Percentiles rank a stretch among this genome's conserved stretches.
These are phyloP conservation scores for Oenanthe melanoleuca DNA, from an alignment of 2,113 vertebrate species.

Conservation along the genomic window DNA sequence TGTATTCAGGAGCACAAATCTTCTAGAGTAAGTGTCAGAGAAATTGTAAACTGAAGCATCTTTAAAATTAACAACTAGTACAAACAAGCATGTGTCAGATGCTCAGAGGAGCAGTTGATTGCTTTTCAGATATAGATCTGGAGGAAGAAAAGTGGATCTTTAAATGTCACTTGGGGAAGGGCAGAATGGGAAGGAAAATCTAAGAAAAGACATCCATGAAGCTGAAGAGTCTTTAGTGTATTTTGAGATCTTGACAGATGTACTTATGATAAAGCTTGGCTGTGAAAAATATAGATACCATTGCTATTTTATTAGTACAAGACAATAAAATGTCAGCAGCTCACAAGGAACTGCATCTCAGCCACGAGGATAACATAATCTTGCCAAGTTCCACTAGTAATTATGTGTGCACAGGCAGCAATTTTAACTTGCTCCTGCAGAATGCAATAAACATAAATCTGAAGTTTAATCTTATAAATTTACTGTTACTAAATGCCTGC, in stretches of 20 bases:
- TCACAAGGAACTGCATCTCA: background rate
- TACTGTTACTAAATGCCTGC: background rate
- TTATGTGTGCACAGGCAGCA: background rate
- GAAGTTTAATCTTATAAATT: background rate
- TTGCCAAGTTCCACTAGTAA: background rate
- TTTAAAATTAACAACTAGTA: slow-evolving; percentile 33
- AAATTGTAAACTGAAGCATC: background rate
- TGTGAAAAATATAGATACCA: background rate
- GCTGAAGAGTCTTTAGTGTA: background rate
- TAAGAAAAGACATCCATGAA: background rate
- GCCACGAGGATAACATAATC: background rate
- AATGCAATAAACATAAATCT: background rate
- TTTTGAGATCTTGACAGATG: background rate
- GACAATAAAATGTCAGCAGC: background rate
- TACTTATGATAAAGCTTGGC: background rate
- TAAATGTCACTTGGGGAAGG: background rate
- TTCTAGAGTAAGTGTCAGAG: slow-evolving; percentile 27
- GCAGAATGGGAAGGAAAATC: background rate
- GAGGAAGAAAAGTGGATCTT: background rate
- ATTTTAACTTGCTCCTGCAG: background rate
- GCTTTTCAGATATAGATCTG: background rate
- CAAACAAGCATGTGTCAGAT: background rate
- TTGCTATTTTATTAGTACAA: background rate
- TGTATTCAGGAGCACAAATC: slow-evolving; percentile 57
- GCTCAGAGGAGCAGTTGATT: background rate